phyloP scores from a whole-genome alignment of 2,888 invertebrate species.

The Rutpela maculata region DNA sequence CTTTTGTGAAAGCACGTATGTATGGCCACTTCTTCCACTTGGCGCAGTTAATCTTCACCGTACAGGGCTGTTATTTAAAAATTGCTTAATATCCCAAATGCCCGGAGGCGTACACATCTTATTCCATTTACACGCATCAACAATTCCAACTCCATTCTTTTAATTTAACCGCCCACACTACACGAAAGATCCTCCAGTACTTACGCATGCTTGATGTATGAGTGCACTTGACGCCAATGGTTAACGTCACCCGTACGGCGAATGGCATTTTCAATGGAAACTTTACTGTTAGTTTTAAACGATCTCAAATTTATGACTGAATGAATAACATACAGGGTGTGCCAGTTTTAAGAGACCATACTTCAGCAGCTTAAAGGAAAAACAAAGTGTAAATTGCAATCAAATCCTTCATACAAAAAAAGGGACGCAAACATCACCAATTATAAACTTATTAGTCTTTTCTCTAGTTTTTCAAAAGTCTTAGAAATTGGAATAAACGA shows the following conservation, averaged over 20 bases:
- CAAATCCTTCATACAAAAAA: no score
- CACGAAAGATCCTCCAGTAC: constrained; percentile 37
- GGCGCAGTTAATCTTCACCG: constrained; percentile 43
- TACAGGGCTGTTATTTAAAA: constrained; percentile 53
- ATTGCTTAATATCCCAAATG: constrained; percentile 57
- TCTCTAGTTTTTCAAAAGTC: no score
- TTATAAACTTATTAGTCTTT: no score
- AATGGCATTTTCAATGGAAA: constrained; percentile 32
- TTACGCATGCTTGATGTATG: constrained; percentile 45
- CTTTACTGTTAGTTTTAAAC: constrained; percentile 31
- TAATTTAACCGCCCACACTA: constrained; percentile 55
- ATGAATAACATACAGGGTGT: background rate
- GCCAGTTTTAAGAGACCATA: no score
- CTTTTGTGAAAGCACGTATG: constrained; percentile 45
- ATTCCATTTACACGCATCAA: constrained; percentile 49
- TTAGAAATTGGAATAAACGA: no score
- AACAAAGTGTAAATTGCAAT: no score
- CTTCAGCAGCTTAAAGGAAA: no score
- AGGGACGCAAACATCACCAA: no score
- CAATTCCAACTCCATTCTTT: constrained; percentile 50
- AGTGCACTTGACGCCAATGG: constrained; percentile 36
- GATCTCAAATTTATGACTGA: constrained; percentile 19
- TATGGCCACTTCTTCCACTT: constrained; percentile 49
- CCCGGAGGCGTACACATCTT: constrained; percentile 46
- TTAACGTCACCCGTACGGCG: constrained; percentile 26